Evolutionary conservation across 2,888 invertebrate genomes (phyloP).

Genomic region (Apotomis betuletana): DNA sequence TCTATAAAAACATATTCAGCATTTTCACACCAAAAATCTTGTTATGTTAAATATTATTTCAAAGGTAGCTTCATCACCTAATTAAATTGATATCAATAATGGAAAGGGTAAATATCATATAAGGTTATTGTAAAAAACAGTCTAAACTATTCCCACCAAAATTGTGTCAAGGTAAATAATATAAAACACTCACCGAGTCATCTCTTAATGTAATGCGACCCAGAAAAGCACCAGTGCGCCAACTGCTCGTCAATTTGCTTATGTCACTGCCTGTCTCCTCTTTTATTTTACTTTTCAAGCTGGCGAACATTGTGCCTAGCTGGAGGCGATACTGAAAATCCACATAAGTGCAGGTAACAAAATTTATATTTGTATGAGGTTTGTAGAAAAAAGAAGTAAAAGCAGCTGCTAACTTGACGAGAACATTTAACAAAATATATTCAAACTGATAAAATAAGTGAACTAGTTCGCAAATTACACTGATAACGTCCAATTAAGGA

Average conservation of each 20-base stretch:
- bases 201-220: constrained; percentile 80
- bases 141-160: not conserved
- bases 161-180: constrained; percentile 23
- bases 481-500: constrained; percentile 58
- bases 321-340: constrained; percentile 45
- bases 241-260: constrained; percentile 78
- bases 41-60: no score
- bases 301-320: constrained; percentile 88
- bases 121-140: not conserved
- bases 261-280: constrained; percentile 94
- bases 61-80: no score
- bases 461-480: constrained; percentile 54
- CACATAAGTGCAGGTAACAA: not conserved
- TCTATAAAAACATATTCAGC: no score
- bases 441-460: constrained; percentile 42
- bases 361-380: constrained; percentile 11
- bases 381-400: not conserved
- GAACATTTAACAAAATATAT: not conserved
- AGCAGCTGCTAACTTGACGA: no score
- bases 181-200: constrained; percentile 67
- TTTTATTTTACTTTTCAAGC: constrained; percentile 94
- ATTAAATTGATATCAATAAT: no score
- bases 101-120: no score
- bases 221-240: constrained; percentile 78
- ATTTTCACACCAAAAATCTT: no score